Conservation (phyloP, 2,888 invertebrate genomes). For the Zootermopsis nevadensis region DNA sequence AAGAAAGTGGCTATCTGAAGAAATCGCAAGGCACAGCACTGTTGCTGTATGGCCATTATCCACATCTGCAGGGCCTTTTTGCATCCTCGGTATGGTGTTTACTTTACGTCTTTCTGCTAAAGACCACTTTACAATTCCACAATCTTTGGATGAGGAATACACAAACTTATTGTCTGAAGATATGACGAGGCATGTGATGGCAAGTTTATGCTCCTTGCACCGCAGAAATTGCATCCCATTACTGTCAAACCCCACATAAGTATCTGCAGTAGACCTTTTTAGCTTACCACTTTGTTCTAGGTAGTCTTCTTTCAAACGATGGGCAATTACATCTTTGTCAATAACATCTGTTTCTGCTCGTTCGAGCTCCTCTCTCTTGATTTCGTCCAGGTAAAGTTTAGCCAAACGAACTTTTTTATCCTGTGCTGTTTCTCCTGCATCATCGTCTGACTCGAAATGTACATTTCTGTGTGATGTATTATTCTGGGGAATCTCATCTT, state of each 20-base stretch:
- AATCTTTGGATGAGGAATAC: constrained; percentile 90
- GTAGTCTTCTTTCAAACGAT: constrained; percentile 84
- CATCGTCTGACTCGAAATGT: constrained; percentile 56
- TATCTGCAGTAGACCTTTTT: constrained; percentile 78
- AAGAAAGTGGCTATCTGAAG: constrained; percentile 84
- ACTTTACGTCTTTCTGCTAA: constrained; percentile 73
- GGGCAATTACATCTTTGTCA: constrained; percentile 75
- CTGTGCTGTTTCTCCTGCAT: constrained; percentile 79
- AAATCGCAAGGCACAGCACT: constrained; percentile 77
- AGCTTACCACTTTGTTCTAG: constrained; percentile 87
- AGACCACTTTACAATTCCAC: constrained; percentile 86
- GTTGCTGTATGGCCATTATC: constrained; percentile 55
- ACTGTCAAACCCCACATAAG: constrained; percentile 63
- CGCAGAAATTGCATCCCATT: constrained; percentile 68
- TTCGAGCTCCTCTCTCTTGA: constrained; percentile 82
- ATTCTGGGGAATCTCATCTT: constrained; percentile 64
- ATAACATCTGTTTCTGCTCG: constrained; percentile 73
- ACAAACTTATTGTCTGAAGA: constrained; percentile 77
- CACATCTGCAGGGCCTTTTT: constrained; percentile 53
- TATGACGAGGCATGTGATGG: constrained; percentile 84
- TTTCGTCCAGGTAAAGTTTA: constrained; percentile 88
- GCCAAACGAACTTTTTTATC: constrained; percentile 91
- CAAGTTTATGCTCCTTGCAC: constrained; percentile 81
- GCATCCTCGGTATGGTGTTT: constrained; percentile 60
- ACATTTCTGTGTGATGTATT: constrained; percentile 54